These are phyloP conservation scores for Harpalus rufipes DNA, from an alignment of 2,888 invertebrate species.

Conservation along the genomic window DNA sequence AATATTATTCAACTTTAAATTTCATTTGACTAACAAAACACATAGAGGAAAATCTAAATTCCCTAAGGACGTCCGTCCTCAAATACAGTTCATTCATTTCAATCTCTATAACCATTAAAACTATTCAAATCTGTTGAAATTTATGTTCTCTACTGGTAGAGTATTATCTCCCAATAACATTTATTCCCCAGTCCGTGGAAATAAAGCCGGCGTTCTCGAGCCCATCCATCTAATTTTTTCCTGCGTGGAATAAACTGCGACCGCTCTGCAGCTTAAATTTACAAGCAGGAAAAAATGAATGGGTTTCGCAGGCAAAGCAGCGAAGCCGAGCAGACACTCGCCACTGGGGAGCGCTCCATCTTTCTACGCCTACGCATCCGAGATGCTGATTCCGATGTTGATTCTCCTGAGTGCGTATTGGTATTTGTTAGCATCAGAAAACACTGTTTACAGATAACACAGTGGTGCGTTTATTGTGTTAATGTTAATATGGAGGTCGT, in stretches of 20 bases:
- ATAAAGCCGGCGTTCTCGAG: slow-evolving; percentile 19
- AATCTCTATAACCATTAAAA: slow-evolving; percentile 5
- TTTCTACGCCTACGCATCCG: slow-evolving; percentile 8
- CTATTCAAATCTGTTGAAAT: background rate
- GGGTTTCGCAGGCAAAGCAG: slow-evolving; percentile 46
- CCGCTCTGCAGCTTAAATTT: slow-evolving; percentile 41
- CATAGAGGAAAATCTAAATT: too few relatives aligned
- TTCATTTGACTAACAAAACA: too few relatives aligned
- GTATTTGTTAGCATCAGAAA: too few relatives aligned
- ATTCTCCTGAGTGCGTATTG: too few relatives aligned
- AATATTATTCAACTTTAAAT: too few relatives aligned
- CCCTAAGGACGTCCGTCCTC: too few relatives aligned
- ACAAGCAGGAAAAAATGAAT: slow-evolving; percentile 47
- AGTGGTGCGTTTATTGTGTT: too few relatives aligned
- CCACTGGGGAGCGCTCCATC: slow-evolving; percentile 29
- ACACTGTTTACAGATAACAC: too few relatives aligned
- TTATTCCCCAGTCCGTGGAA: slow-evolving; percentile 18
- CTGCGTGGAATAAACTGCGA: slow-evolving; percentile 19
- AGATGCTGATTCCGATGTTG: too few relatives aligned
- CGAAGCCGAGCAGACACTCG: slow-evolving; percentile 18
- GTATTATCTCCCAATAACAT: slow-evolving; percentile 14
- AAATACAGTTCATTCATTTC: background rate
- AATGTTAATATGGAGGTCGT: too few relatives aligned
- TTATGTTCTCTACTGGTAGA: background rate
- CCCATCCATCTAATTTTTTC: slow-evolving; percentile 39